Base-by-base conservation (phyloP, 1,140 invertebrate species). In the Tribolium madens region DNA sequence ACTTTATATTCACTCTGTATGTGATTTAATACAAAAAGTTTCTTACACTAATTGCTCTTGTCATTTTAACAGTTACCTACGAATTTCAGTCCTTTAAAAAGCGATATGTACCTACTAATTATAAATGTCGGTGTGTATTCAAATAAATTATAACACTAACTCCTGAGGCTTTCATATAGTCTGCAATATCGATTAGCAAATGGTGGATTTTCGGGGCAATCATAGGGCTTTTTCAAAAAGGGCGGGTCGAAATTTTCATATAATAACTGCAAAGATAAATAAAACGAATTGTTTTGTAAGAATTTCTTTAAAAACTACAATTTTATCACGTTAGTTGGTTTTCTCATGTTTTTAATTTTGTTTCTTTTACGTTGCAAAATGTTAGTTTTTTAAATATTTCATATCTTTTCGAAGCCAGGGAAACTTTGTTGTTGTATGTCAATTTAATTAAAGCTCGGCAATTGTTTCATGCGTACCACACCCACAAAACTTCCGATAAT, bases 401-500 rank as follows among this genome's bases (percentile, higher is more conserved):
- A 26, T 4, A 26, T 26, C 21, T 26, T 26, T 26, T 26, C 21
- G 21, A 1, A 26, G 0, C 21, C 21, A 5, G 21, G 21, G 6
- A 26, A 26, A 26, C 3, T 42, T 42, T 42, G 36, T 42, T n/a
- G 36, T 26, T 5, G 21, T 4, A 5, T 5, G 21, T 26, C 21
- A 26, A 26, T 26, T 26, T 3, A 26, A 26, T 26, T 26, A 26
- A 47, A 47, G 13, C 10, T 9, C 46, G 13, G 10, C 46, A 47
- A 50, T 14, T 13, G 48, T 13, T 64, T 64, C 7, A 14, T 3
- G 12, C 21, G 3, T 50, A 64, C 57, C 57, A 64, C 57, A 64
- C 57, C 57, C 57, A 64, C 57, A 13, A 64, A 57, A 64, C 21
- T 64, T 64, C 6, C 21, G 9, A 57, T 57, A 21, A 21, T 26